Evolutionary conservation across 2,797 vertebrate species (phyloP).

Genomic region (Ceyx erithaca): DNA sequence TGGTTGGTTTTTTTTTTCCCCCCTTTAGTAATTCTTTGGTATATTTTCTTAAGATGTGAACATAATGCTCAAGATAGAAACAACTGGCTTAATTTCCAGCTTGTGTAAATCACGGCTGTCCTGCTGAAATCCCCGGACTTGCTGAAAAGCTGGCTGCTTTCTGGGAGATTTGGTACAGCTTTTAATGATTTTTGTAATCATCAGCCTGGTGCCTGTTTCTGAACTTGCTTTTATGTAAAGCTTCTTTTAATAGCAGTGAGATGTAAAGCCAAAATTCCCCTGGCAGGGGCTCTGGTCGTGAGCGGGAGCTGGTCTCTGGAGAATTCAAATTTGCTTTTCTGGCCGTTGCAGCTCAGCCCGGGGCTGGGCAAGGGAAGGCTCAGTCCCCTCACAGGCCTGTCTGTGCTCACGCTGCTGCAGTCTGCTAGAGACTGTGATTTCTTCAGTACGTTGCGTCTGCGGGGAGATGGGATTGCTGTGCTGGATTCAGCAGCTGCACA

Average conservation of each 20-base stretch:
- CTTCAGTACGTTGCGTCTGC: not conserved
- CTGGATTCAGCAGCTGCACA: fast-evolving
- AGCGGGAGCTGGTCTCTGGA: not conserved
- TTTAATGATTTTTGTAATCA: not conserved
- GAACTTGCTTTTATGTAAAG: not conserved
- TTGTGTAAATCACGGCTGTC: fast-evolving
- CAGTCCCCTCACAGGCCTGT: not conserved
- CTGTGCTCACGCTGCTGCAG: not conserved
- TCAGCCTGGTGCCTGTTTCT: not conserved
- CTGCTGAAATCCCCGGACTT: not conserved
- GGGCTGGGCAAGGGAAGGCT: not conserved
- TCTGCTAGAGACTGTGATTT: not conserved
- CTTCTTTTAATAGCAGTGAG: not conserved
- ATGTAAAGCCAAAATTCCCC: not conserved
- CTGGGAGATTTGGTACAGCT: not conserved
- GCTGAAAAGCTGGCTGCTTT: not conserved
- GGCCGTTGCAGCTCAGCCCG: not conserved
- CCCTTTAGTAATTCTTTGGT: not conserved
- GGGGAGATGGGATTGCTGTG: fast-evolving
- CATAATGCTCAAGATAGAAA: fast-evolving
- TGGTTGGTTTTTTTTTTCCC: not conserved
- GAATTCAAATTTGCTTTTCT: not conserved
- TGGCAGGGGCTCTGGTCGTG: not conserved
- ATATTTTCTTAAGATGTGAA: not conserved
- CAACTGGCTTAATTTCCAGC: not conserved